Conservation (phyloP, 2,888 invertebrate species). For the Heliconius sara region DNA sequence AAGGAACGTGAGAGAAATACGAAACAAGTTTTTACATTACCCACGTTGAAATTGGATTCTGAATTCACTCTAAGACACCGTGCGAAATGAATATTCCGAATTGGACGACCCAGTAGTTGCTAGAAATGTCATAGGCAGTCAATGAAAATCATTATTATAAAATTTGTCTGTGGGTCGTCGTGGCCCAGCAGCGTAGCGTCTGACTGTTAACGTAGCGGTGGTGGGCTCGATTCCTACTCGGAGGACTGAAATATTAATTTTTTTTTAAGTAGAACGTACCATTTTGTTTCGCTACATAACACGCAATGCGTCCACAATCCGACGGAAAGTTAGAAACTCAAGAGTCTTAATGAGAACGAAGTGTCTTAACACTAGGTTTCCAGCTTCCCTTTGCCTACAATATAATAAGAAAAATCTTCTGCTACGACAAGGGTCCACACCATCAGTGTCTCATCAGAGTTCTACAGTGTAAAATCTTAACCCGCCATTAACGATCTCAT, state of each 20-base stretch:
- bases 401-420: background rate
- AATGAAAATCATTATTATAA: background rate
- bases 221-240: background rate
- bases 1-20: constrained; percentile 26
- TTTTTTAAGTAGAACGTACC: background rate
- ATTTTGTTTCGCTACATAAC: background rate
- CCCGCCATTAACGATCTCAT: too few species aligned
- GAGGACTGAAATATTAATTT: background rate
- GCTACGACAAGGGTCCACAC: too few species aligned
- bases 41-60: constrained; percentile 32
- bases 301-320: background rate
- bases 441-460: too few species aligned
- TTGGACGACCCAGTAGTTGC: background rate
- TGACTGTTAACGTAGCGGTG: background rate
- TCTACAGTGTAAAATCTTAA: too few species aligned
- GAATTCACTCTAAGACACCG: constrained; percentile 27
- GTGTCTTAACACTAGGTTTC: too few species aligned
- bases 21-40: constrained; percentile 33
- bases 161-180: background rate
- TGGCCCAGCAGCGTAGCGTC: too few species aligned
- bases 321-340: background rate
- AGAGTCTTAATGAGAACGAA: background rate
- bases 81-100: constrained; percentile 29
- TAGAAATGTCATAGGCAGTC: background rate
- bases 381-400: background rate